Base-by-base conservation (phyloP, 2,888 invertebrate genomes). In the Zele albiditarsus region DNA sequence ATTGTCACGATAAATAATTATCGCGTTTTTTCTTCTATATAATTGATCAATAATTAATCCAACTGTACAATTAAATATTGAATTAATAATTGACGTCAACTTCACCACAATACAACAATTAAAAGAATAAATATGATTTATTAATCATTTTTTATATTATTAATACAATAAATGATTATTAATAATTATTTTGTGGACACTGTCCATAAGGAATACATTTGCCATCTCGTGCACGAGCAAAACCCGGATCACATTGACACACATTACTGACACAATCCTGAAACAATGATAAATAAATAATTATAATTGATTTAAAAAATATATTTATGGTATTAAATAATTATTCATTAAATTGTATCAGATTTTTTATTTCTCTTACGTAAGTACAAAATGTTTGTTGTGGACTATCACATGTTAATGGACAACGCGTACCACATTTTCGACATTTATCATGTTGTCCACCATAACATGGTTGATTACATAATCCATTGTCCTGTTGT, bases 171-270 rank as follows among this genome's bases (percentile, higher is more conserved):
- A 8, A 31, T 31, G 2, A 6, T 31, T 8, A 6, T 31, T 8
- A 8, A 38, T 38, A 6, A 38, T 12, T 38, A 38, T 38, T 38
- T 12, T 42, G 5, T 4, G 63, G 71, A 31, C 71, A 71, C 0
- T 63, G 25, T 14, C 63, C 27, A 25, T 28, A 33, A 10, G 6
- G 16, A 5, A 71, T 49, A n/a, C 71, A 71, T 28, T 53, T 31
- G 3, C 20, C 46, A 46, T 63, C 3, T n/a, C 4, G 20, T 20
- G n/a, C 71, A 23, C 71, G 71, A 23, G 63, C 63, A 14, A 49
- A 71, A n/a, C 53, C 63, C 6, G 46, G 1, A 28, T 71, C 49
- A 23, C 71, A 71, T 33, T 49, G 38, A 33, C 71, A 71, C 5
- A 63, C 49, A 63, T 71, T n/a, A 10, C 31, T 25, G 1, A 49